phyloP scores from a whole-genome alignment of 2,113 vertebrate species.

The Trogon melanurus region DNA sequence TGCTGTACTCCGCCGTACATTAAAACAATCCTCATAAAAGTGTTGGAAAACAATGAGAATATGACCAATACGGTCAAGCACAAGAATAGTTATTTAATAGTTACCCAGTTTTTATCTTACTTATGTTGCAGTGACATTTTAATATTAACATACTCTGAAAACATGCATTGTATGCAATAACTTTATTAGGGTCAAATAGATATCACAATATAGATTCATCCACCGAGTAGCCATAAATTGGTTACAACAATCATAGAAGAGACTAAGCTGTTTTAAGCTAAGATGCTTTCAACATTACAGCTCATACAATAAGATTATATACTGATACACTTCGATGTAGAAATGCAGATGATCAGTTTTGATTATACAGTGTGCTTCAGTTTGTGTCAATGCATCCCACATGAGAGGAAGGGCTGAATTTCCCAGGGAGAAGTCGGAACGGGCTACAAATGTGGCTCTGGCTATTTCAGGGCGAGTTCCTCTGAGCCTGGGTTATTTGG shows the following conservation, averaged over 20 bases:
- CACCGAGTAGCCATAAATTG: conserved; percentile 74
- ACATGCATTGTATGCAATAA: conserved; percentile 73
- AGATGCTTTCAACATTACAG: conserved; percentile 72
- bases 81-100: not conserved
- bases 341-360: conserved; percentile 73
- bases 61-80: conserved; percentile 29
- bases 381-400: not conserved
- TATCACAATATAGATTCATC: conserved; percentile 81
- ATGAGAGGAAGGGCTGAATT: not conserved
- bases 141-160: conserved; percentile 39
- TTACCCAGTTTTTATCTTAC: not conserved
- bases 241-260: conserved; percentile 78
- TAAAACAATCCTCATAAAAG: not conserved
- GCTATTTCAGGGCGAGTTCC: not conserved
- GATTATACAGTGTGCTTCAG: conserved; percentile 29
- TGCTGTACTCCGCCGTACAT: not conserved
- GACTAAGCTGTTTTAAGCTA: conserved; percentile 75
- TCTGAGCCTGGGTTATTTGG: conserved; percentile 47
- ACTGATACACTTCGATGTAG: conserved; percentile 67
- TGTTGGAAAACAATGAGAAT: not conserved
- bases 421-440: not conserved
- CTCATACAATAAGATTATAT: conserved; percentile 71
- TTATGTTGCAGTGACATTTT: conserved; percentile 15
- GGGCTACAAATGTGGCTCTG: not conserved
- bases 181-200: conserved; percentile 84